Base-by-base conservation (phyloP, 1,140 invertebrate species). In the Euglossa dilemma region DNA sequence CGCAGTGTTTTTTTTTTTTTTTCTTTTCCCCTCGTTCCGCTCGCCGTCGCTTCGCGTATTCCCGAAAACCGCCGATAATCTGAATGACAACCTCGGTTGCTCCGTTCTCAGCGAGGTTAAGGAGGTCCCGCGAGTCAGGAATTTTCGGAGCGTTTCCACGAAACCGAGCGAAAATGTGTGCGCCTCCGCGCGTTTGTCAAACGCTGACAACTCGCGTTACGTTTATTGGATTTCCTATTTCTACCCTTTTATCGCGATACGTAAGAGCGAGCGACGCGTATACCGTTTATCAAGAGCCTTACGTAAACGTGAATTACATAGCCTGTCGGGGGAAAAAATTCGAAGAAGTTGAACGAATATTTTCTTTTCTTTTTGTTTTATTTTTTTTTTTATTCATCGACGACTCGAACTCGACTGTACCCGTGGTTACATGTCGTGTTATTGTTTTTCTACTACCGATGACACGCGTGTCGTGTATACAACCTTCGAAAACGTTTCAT, bases 301-400 rank as follows among this genome's bases (percentile, higher is more conserved):
- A 64, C n/a, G 23, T 64, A 80, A 80, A 80, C 59, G n/a, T 6
- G 47, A 50, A 45, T 64, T 56, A n/a, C 50, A 52, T 25, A 59
- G 36, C 6, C 12, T 0, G 11, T 20, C 20, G 6, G 4, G 47
- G 2, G 23, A 25, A 43, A 67, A 69, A 36, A 45, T 0, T 25
- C 0, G 36, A 54, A 25, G 36, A 5, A 43, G 9, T 47, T 50
- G 36, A 57, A 66, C 23, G 20, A 66, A 66, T 18, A 61, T 36
- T 77, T 18, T 52, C 20, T 16, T 54, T 54, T n/a, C n/a, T n/a
- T n/a, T n/a, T n/a, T n/a, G n/a, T n/a, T n/a, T n/a, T n/a, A 20
- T 23, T 5, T 56, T 56, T 25, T 77, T 16, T 20, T 57, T 45
- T 12, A 23, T 6, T 8, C 20, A 63, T 12, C 14, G 45, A 28